Evolutionary conservation across 2,888 invertebrate genomes (phyloP).

Genomic region (Netelia fuscicornis): DNA sequence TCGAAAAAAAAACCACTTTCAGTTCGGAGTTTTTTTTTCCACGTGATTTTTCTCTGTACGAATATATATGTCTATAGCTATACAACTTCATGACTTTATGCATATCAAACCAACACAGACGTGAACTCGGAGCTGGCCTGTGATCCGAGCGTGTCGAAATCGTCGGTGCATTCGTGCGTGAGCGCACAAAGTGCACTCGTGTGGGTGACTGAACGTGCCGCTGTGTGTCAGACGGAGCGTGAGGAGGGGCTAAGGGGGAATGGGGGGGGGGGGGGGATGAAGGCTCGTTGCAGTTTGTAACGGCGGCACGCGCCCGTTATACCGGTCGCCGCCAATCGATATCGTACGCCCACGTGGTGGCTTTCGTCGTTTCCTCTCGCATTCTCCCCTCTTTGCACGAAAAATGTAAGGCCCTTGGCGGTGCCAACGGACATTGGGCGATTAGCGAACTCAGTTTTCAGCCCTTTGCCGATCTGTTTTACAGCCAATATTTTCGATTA

Average conservation of each 20-base stretch:
- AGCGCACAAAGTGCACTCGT: constrained; percentile 30
- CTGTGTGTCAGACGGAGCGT: constrained; percentile 37
- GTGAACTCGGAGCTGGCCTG: constrained; percentile 13
- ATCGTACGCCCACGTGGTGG: constrained; percentile 69
- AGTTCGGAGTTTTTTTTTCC: constrained; percentile 33
- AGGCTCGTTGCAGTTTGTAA: constrained; percentile 76
- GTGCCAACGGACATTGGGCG: constrained; percentile 63
- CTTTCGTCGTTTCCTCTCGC: constrained; percentile 56
- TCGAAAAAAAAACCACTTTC: background rate
- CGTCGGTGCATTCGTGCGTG: constrained; percentile 48
- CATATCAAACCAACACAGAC: constrained; percentile 19
- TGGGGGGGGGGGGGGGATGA: constrained; percentile 51
- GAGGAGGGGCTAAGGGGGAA: constrained; percentile 31
- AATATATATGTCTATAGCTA: background rate
- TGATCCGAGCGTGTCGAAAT: constrained; percentile 52
- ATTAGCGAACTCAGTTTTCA: constrained; percentile 45
- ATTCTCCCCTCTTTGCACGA: constrained; percentile 29
- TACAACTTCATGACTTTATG: constrained; percentile 14
- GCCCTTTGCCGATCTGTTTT: background rate
- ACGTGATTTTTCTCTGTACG: constrained; percentile 29
- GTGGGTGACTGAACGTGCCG: constrained; percentile 40
- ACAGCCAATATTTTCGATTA: no score
- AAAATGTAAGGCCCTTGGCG: constrained; percentile 40
- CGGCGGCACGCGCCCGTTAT: constrained; percentile 80
- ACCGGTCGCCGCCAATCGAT: constrained; percentile 74